Evolutionary conservation across 2,113 vertebrate genomes (phyloP), one percentile per base, ranked within the genome.

Genomic region (Neomonachus schauinslandi): DNA sequence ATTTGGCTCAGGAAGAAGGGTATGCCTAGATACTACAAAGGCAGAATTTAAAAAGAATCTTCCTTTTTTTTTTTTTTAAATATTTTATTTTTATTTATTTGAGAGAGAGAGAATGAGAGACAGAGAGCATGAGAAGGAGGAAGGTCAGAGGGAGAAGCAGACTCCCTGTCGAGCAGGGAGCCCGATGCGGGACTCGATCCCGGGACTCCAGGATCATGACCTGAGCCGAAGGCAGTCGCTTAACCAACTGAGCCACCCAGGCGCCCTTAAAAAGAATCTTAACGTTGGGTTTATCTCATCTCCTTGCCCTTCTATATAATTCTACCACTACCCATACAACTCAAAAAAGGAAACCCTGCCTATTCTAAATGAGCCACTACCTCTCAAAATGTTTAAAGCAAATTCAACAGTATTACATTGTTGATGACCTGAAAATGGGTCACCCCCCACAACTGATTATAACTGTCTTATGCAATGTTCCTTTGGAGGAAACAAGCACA

Each of bases 401-500:
- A 71, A 97, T 26, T 89, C 93, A 96, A 85, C 83, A 94, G 94
- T 92, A 93, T 95, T 85, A 88, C 67, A 87, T 0, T 96, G 92
- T 71, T 96, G 84, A 95, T 0, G 11, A 95, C 63, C 87, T 94
- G 61, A 96, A 98, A 97, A 96, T 71, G 87, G 95, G 96, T 97
- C 92, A 94, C 51, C 83, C 88, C 69, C 93, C 69, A 84, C 18
- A 76, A 95, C 74, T 93, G 95, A 96, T 95, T 95, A 93, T 92
- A 96, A 96, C 39, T 82, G 83, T 87, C 74, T 88, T 95, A 97
- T 4, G 63, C 83, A 96, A 96, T 85, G 76, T 96, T 97, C 84
- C 84, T 96, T 71, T 91, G 83, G 90, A 95, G 92, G 90, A 98
- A 98, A 96, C 76, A 88, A 96, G 94, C 81, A 87, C 83, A 84